phyloP scores from a whole-genome alignment of 2,113 vertebrate species.

The Erythrocercus mccallii region DNA sequence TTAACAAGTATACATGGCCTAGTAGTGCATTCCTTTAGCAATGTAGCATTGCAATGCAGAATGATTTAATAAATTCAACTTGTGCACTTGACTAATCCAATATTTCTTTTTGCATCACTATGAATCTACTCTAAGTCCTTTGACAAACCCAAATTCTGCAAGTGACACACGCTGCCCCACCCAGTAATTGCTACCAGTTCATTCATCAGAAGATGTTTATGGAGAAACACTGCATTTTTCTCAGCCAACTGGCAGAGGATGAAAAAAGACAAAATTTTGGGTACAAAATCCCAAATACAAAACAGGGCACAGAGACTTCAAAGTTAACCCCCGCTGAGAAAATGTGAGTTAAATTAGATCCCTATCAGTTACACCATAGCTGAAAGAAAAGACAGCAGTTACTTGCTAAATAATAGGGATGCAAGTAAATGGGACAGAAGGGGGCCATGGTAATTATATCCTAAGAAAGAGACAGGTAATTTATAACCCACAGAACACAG shows the following conservation, averaged over 20 bases:
- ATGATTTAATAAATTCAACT: background rate
- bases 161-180: background rate
- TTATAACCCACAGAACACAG: background rate
- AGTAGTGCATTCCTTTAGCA: background rate
- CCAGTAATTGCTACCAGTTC: background rate
- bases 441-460: background rate
- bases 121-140: background rate
- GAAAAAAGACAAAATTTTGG: background rate
- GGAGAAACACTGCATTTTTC: background rate
- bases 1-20: background rate
- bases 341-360: background rate
- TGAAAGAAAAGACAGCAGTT: background rate
- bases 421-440: background rate
- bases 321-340: background rate
- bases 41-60: background rate
- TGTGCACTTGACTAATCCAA: background rate
- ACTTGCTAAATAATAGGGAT: background rate
- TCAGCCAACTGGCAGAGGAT: background rate
- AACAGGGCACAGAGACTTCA: background rate
- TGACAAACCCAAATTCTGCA: background rate
- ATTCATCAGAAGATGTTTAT: background rate
- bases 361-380: rapidly evolving
- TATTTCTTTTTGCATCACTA: background rate
- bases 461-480: background rate
- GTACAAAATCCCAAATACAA: background rate